Conservation (phyloP, 2,797 vertebrate genomes). For the Pogonophryne albipinna region DNA sequence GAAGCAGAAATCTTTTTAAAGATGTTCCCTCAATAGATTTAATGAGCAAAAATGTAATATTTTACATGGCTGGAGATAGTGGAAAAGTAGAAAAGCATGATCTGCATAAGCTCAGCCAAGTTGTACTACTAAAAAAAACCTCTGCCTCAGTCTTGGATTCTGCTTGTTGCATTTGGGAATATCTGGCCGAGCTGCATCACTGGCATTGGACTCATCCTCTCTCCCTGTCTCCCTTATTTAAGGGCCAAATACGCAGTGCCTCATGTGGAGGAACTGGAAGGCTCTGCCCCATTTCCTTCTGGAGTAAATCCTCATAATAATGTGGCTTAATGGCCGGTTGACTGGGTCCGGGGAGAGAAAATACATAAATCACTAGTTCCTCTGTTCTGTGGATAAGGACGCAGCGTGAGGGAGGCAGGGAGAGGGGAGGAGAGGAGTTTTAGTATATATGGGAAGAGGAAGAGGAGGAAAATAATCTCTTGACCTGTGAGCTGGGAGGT, state of each 20-base stretch:
- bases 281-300: constrained; percentile 58
- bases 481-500: constrained; percentile 42
- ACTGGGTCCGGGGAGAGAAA: constrained; percentile 43
- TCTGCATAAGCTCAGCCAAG: constrained; percentile 22
- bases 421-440: constrained; percentile 33
- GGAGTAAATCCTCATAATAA: constrained; percentile 68
- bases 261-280: constrained; percentile 60
- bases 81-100: constrained; percentile 46
- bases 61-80: constrained; percentile 46
- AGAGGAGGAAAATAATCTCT: constrained; percentile 34
- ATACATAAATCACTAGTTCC: constrained; percentile 50
- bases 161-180: constrained; percentile 60
- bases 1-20: constrained; percentile 15
- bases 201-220: constrained; percentile 31
- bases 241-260: constrained; percentile 55
- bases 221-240: constrained; percentile 18
- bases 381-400: constrained; percentile 40
- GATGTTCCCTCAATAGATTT: constrained; percentile 33
- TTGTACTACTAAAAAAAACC: constrained; percentile 35
- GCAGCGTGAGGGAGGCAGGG: constrained; percentile 27
- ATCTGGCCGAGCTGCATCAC: constrained; percentile 44
- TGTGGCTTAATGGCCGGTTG: constrained; percentile 58
- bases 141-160: constrained; percentile 35
- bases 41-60: constrained; percentile 32
- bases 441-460: constrained; percentile 59